These are phyloP conservation scores for Xyrichtys novacula DNA, from an alignment of 2,797 vertebrate genomes.

Conservation along the genomic window DNA sequence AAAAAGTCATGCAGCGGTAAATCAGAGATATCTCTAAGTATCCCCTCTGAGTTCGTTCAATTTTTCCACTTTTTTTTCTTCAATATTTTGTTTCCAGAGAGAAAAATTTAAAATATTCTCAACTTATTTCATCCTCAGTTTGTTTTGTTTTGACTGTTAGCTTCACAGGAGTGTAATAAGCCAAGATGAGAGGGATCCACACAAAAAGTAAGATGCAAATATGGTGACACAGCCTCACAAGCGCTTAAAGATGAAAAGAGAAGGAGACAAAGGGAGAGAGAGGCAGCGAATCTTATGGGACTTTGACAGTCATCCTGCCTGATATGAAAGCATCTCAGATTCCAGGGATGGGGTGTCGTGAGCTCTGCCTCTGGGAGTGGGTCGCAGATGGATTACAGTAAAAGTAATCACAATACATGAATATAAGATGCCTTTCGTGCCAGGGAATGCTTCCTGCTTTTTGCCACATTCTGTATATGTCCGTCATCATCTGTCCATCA, in stretches of 20 bases:
- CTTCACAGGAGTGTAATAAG: constrained; percentile 40
- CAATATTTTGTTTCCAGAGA: constrained; percentile 15
- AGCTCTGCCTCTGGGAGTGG: constrained; percentile 73
- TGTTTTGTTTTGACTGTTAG: constrained; percentile 27
- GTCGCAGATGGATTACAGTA: constrained; percentile 72
- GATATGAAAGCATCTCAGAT: constrained; percentile 77
- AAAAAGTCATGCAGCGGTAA: constrained; percentile 48
- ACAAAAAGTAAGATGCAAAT: constrained; percentile 77
- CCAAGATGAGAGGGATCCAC: constrained; percentile 64
- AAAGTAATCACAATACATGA: constrained; percentile 80
- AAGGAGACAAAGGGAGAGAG: constrained; percentile 67
- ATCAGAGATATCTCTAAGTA: constrained; percentile 56
- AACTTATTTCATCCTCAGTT: constrained; percentile 15
- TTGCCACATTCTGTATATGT: constrained; percentile 67
- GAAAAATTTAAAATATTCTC: constrained; percentile 30
- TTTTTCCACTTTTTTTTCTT: constrained; percentile 29
- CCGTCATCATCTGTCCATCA: constrained; percentile 77
- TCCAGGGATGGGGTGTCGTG: constrained; percentile 69
- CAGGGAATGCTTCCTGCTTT: constrained; percentile 44
- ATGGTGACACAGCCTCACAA: constrained; percentile 61
- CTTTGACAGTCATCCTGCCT: constrained; percentile 72
- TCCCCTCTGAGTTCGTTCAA: constrained; percentile 26
- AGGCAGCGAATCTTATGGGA: constrained; percentile 71
- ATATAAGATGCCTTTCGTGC: constrained; percentile 69
- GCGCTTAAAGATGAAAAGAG: constrained; percentile 82